Conservation (phyloP, 2,113 vertebrate species). For the Phyllopteryx taeniolatus region DNA sequence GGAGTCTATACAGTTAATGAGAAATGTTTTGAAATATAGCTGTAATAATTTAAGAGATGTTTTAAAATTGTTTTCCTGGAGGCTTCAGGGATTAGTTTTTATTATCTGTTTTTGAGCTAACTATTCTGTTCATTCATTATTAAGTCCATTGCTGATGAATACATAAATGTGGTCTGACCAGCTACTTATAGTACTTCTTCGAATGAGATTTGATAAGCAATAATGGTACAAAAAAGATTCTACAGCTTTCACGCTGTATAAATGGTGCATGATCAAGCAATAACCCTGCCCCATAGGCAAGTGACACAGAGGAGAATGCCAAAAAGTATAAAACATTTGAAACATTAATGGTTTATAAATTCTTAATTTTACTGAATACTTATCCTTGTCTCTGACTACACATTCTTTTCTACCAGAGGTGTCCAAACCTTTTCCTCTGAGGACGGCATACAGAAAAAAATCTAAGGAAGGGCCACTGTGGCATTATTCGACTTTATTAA, state of each 20-base stretch:
- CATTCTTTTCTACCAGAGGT: background rate
- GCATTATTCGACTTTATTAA: too few species aligned
- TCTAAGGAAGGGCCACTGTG: too few species aligned
- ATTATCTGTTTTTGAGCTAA: background rate
- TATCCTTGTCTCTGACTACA: constrained; percentile 1
- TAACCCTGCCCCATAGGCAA: background rate
- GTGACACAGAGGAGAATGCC: background rate
- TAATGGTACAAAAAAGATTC: background rate
- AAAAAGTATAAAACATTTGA: constrained; percentile 2
- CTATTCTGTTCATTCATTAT: background rate
- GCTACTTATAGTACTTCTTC: background rate
- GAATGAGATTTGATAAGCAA: background rate
- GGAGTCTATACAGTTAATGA: background rate
- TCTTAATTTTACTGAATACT: constrained; percentile 12
- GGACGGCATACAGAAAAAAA: too few species aligned
- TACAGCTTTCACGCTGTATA: background rate
- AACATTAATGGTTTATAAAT: constrained; percentile 6
- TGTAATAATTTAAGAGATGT: background rate
- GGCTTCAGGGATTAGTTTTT: background rate
- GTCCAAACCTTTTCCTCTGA: too few species aligned
- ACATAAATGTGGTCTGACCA: background rate
- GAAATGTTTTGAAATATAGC: background rate
- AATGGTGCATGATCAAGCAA: background rate
- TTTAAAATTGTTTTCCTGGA: background rate
- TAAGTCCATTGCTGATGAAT: background rate